Conservation (phyloP, 2,113 vertebrate genomes). For the Nipponia nippon region DNA sequence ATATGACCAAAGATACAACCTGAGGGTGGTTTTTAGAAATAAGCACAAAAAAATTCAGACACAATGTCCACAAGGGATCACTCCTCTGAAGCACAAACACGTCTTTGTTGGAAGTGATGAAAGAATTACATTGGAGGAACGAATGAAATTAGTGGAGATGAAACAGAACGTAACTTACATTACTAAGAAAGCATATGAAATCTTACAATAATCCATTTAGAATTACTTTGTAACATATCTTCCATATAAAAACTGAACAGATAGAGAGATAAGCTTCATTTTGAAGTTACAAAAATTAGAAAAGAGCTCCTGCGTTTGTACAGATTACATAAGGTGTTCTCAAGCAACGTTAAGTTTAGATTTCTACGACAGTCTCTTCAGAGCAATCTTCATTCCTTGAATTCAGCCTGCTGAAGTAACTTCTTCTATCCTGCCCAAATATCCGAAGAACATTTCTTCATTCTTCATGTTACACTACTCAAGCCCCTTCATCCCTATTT, state of each 20-base stretch:
- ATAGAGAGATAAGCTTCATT: background rate
- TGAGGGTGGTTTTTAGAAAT: background rate
- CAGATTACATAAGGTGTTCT: background rate
- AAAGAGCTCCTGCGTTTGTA: background rate
- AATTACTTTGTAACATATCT: background rate
- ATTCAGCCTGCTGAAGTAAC: background rate
- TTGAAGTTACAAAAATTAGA: background rate
- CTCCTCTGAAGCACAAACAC: background rate
- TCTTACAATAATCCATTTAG: background rate
- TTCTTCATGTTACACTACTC: background rate
- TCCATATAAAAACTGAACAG: background rate
- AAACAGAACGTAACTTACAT: background rate
- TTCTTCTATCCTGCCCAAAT: slow-evolving; percentile 27
- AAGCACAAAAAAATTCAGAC: background rate
- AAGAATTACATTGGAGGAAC: background rate
- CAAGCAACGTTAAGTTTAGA: background rate
- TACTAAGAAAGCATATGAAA: background rate
- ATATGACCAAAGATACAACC: background rate
- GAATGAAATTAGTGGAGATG: background rate
- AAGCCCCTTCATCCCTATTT: background rate
- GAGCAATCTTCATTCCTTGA: background rate
- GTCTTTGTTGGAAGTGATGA: background rate
- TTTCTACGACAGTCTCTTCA: background rate
- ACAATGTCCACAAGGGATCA: background rate
- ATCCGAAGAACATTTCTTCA: background rate